phyloP scores from a whole-genome alignment of 2,797 vertebrate species.

The Lutjanus argentimaculatus region DNA sequence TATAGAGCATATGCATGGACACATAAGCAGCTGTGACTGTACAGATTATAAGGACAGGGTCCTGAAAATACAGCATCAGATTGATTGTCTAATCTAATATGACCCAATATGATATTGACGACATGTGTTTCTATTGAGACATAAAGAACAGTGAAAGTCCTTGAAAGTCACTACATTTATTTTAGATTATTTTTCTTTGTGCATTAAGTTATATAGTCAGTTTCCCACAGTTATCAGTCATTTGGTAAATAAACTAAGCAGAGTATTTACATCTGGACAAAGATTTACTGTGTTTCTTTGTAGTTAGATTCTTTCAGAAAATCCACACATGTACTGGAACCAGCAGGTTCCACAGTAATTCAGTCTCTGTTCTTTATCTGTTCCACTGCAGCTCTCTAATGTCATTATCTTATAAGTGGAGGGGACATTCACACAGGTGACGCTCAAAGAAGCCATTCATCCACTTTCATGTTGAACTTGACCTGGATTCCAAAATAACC shows the following conservation, averaged over 20 bases:
- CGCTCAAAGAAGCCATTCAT: conserved; percentile 52
- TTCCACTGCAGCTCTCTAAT: conserved; percentile 29
- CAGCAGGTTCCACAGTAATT: neutral
- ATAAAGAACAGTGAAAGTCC: neutral
- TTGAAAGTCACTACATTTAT: no score
- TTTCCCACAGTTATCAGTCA: neutral
- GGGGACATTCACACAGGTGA: conserved; percentile 25
- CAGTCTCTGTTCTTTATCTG: neutral
- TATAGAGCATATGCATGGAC: no score
- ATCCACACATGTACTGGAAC: neutral
- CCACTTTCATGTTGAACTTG: conserved; percentile 3
- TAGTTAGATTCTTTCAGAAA: neutral
- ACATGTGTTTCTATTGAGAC: neutral
- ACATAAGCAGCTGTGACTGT: no score
- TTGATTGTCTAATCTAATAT: neutral
- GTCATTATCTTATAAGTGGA: conserved; percentile 42
- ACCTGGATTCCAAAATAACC: conserved; percentile 38
- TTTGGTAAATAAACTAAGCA: no score
- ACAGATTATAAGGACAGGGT: no score
- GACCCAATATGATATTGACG: neutral
- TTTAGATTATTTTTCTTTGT: neutral
- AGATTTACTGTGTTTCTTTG: neutral
- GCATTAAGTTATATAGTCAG: neutral
- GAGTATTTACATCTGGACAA: neutral
- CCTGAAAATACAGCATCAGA: neutral